Evolutionary conservation across 2,888 invertebrate species (phyloP), one percentile per base, ranked within the genome.

Genomic region (Imbricaverruca yamaguchii): DNA sequence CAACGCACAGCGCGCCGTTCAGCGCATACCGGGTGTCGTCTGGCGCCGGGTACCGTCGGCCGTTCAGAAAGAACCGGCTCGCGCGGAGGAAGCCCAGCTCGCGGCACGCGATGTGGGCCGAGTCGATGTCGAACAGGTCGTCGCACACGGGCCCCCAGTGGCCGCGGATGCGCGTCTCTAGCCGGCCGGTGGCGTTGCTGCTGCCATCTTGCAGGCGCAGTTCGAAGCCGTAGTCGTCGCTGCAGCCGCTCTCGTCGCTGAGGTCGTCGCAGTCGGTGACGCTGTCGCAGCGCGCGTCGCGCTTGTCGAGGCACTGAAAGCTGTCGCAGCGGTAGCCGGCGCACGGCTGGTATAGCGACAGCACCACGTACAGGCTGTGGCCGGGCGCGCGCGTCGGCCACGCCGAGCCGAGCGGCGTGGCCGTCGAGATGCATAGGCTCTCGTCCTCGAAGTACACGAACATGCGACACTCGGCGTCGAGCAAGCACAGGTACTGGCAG

Each of bases 381-480:
- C 78, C 78, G 15, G 78, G 23, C 56, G 57, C 57, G 11, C 78
- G 56, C 23, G 78, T 78, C 12, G 78, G 78, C 78, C 78, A 78
- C n/a, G 78, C 78, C 23, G 9, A 6, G 23, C 78, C 78, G 57
- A 78, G 78, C 78, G 78, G 56, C 15, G 78, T 78, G 78, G 56
- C 57, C 11, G 78, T 78, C 7, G 56, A n/a, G 23, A 78, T 78
- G 25, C 78, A 78, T 23, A 78, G n/a, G 57, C 78, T 78, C 78
- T 78, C 78, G 78, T 78, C 56, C 57, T 78, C 78, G 23, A 78
- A 78, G 78, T 78, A 78, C 57, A 78, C 78, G 23, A 78, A 78
- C 78, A 78, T 56, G 15, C 78, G 18, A 15, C 78, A 78, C n/a
- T 55, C 78, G 23, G 56, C 21, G 78, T 78, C 56, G 57, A 78